These are phyloP conservation scores for Neotoxoptera formosana DNA, from an alignment of 1,140 invertebrate genomes.

Conservation along the genomic window DNA sequence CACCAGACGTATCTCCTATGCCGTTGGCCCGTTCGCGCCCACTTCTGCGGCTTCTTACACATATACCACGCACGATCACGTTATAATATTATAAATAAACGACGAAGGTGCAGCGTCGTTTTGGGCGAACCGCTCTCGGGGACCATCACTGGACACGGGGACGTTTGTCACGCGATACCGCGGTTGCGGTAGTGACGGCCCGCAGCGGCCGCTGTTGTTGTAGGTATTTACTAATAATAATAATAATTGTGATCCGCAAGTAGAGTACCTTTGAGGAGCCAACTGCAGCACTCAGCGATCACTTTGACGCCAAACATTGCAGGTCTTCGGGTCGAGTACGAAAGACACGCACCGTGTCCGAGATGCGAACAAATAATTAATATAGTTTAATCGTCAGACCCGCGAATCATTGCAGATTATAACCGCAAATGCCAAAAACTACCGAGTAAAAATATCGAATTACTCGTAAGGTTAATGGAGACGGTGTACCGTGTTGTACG, in stretches of 20 bases:
- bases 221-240: not conserved
- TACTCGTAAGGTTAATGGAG: not conserved
- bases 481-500: not conserved
- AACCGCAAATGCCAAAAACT: not conserved
- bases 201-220: no score
- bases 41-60: not conserved
- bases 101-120: no score
- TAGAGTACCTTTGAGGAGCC: no score
- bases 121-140: not conserved
- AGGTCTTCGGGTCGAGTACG: no score
- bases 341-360: no score
- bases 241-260: not conserved
- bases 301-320: no score
- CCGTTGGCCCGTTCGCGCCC: not conserved
- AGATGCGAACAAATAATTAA: no score
- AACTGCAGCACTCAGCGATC: no score
- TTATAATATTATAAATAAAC: not conserved
- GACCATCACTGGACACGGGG: not conserved
- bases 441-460: not conserved
- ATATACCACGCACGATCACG: not conserved
- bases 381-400: no score
- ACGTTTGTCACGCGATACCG: not conserved
- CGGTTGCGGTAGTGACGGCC: not conserved
- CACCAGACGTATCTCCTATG: slow-evolving; percentile 18
- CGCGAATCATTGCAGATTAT: not conserved